These are phyloP conservation scores for Suricata suricatta DNA, from an alignment of 2,113 vertebrate genomes.

Conservation along the genomic window DNA sequence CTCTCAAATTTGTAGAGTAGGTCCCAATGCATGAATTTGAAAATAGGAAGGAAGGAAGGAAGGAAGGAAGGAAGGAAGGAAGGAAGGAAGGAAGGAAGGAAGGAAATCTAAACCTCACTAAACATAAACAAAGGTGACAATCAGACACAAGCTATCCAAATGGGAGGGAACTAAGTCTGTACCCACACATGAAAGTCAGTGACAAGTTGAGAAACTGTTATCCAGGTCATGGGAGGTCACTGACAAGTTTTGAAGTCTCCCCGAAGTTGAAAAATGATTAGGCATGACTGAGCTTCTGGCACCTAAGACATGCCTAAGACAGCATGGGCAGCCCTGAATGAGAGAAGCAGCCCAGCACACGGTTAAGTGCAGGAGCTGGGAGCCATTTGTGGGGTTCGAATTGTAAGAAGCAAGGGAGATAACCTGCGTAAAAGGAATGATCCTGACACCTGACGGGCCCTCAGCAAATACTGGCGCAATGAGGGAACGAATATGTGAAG, in stretches of 20 bases:
- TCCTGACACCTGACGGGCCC: background rate
- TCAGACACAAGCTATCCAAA: background rate
- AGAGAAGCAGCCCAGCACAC: background rate
- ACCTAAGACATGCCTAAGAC: background rate
- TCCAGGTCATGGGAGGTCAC: slow-evolving; percentile 26
- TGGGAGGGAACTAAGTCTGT: background rate
- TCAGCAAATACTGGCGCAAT: background rate
- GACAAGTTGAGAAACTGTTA: slow-evolving; percentile 50
- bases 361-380: background rate
- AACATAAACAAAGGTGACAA: slow-evolving; percentile 1
- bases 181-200: background rate
- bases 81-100: background rate
- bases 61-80: background rate
- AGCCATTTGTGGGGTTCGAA: background rate
- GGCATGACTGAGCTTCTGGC: background rate
- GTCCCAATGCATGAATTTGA: background rate
- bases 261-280: background rate
- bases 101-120: background rate
- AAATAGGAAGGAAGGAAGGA: background rate
- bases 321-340: background rate
- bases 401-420: background rate
- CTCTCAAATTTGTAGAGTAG: slow-evolving; percentile 15
- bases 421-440: background rate
- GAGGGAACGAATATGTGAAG: background rate
- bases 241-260: slow-evolving; percentile 4